Evolutionary conservation across 2,797 vertebrate species (phyloP).

Genomic region (Oreochromis mossambicus): DNA sequence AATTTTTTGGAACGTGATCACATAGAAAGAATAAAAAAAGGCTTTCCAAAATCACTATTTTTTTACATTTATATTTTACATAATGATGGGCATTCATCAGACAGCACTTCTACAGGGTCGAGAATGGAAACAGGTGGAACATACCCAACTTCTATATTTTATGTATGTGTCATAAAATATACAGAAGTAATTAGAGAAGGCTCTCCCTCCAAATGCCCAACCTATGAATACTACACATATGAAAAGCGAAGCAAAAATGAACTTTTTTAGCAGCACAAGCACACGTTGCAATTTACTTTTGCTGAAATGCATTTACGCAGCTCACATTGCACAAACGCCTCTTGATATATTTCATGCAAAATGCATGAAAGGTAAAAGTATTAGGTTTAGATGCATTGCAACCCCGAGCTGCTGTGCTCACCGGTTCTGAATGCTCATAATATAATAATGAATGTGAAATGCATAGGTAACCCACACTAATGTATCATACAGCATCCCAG

Average conservation of each 20-base stretch:
- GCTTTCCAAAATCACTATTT: conserved; percentile 33
- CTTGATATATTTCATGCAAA: background rate
- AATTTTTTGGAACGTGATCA: background rate
- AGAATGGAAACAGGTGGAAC: conserved; percentile 24
- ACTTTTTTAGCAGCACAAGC: background rate
- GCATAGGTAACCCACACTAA: background rate
- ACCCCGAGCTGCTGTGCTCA: background rate
- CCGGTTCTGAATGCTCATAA: background rate
- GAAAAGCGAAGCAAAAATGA: background rate
- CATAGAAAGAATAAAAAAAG: conserved; percentile 22
- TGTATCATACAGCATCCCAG: background rate
- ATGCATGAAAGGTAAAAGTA: background rate
- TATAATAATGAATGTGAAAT: background rate
- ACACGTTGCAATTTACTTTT: background rate
- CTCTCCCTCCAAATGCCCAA: background rate
- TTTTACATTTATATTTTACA: background rate
- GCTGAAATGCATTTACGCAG: background rate
- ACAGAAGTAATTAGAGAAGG: background rate
- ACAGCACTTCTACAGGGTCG: background rate
- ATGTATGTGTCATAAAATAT: conserved; percentile 11
- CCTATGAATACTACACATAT: background rate
- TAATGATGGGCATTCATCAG: background rate
- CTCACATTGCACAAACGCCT: background rate
- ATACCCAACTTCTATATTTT: background rate
- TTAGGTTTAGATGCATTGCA: background rate